Conservation (phyloP, 2,888 invertebrate species). For the Nowickia ferox region DNA sequence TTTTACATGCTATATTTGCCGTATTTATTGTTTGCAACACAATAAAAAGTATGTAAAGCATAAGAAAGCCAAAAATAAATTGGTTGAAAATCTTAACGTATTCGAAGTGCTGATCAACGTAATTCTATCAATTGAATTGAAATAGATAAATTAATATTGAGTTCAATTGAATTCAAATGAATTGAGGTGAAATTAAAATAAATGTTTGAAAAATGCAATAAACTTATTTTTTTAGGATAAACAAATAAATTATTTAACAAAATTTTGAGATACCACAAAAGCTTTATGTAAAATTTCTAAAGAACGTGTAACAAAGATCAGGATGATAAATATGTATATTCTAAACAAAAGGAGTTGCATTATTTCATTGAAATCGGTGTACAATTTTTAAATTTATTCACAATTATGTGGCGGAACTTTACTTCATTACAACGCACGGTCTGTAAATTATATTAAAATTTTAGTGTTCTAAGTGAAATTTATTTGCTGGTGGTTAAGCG, state of each 20-base stretch:
- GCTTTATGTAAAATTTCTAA: no score
- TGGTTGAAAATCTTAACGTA: constrained; percentile 37
- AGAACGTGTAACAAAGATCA: no score
- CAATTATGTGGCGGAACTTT: no score
- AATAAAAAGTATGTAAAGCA: constrained; percentile 18
- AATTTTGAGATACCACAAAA: no score
- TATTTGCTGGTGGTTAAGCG: no score
- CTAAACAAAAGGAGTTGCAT: no score
- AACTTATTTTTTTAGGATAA: not conserved
- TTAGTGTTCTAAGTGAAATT: no score
- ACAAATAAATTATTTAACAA: not conserved
- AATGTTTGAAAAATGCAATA: not conserved
- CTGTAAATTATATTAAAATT: no score
- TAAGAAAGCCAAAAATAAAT: constrained; percentile 30
- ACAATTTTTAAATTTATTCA: no score
- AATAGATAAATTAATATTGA: constrained; percentile 52
- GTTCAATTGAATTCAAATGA: constrained; percentile 18
- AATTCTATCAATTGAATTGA: constrained; percentile 55
- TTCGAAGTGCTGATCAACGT: constrained; percentile 59
- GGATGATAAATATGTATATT: no score
- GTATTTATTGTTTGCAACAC: constrained; percentile 38
- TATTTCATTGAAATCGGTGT: no score
- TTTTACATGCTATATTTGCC: constrained; percentile 60
- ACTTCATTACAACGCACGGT: no score
- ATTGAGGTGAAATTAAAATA: constrained; percentile 46